Conservation (phyloP, 2,797 vertebrate genomes). For the Hoplostethus atlanticus region DNA sequence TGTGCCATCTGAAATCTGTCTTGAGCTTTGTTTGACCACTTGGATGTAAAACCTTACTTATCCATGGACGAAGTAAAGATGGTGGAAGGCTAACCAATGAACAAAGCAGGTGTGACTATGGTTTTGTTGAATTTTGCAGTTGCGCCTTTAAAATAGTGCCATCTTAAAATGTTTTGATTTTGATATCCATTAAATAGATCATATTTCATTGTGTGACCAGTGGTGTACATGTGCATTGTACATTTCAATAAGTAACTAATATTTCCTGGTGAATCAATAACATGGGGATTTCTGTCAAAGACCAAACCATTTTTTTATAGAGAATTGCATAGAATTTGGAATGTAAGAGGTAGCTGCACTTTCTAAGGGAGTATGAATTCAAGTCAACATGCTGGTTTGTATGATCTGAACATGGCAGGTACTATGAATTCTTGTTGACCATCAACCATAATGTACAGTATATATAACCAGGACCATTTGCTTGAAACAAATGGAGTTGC, state of each 20-base stretch:
- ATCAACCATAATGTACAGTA: conserved; percentile 20
- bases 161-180: conserved; percentile 25
- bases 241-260: conserved; percentile 18
- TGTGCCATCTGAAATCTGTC: conserved; percentile 62
- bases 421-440: conserved; percentile 15
- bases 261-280: conserved; percentile 35
- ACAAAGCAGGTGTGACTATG: conserved; percentile 33
- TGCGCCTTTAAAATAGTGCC: conserved; percentile 35
- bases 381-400: conserved; percentile 50
- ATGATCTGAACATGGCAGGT: conserved; percentile 40
- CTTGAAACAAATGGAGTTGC: conserved; percentile 72
- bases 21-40: conserved; percentile 60
- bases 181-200: conserved; percentile 20
- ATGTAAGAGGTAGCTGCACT: conserved; percentile 46
- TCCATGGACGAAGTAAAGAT: conserved; percentile 33
- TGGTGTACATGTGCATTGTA: conserved; percentile 28
- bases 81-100: conserved; percentile 39
- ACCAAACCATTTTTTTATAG: conserved; percentile 41
- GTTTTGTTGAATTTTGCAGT: conserved; percentile 43
- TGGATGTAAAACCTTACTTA: conserved; percentile 70
- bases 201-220: conserved; percentile 17
- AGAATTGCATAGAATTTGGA: conserved; percentile 50
- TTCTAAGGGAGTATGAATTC: conserved; percentile 44
- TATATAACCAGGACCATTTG: conserved; percentile 51
- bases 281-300: conserved; percentile 47